Base-by-base conservation (phyloP, 2,888 invertebrate genomes). In the Yponomeuta evonymella region DNA sequence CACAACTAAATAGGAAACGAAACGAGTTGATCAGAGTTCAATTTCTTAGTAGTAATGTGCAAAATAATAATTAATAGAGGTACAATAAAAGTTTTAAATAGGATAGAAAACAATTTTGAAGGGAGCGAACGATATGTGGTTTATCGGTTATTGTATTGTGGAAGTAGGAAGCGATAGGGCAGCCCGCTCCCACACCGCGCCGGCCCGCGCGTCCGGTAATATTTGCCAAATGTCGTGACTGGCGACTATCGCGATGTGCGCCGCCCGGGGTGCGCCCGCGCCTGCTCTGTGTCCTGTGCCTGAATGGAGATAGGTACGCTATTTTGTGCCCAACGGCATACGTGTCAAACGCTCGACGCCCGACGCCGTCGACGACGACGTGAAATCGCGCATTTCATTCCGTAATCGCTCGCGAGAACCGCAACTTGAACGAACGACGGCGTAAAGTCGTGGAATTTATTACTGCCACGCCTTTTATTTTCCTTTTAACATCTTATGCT, bases 221-320 rank as follows among this genome's bases (percentile, higher is more conserved):
- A 89, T 90, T 91, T 87, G 89, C 90, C 88, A 89, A 89, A 87
- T 85, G 91, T 92, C 91, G 91, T 92, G 91, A 92, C 91, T 85
- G 86, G 80, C 86, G 86, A 86, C 81, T 88, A 91, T 90, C 90
- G 90, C 88, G 90, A 91, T 91, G 87, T 78, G 86, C 87, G 86
- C 88, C 85, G 88, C 89, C 89, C 83, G 87, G 86, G 87, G 88
- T 87, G 89, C 87, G 84, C 85, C 82, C 76, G 82, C 75, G 82
- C 83, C 78, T 81, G 81, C 81, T 76, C 80, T 10, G 43, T 70
- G 67, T 65, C 77, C 79, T 76, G 36, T 36, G 78, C 79, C 82
- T 86, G 87, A 89, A 88, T 88, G 88, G 83, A 87, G 87, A 89
- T 90, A 87, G 88, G 88, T 90, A 87, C 86, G 83, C 85, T 83